Percentiles rank a stretch among this genome's conserved stretches.
Conservation (phyloP, 2,888 invertebrate genomes). For the Clistopyga incitator region DNA sequence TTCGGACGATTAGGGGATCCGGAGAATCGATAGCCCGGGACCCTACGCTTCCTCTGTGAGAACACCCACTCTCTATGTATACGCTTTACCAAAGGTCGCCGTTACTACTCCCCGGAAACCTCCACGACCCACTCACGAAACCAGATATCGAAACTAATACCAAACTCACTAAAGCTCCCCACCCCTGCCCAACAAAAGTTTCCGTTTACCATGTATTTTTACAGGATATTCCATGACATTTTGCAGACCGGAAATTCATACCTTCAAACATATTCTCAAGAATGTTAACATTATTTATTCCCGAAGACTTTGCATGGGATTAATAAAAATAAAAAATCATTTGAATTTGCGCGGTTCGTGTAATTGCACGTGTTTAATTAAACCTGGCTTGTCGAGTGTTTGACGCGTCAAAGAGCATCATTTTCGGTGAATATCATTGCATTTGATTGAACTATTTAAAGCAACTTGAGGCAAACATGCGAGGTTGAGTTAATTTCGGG, state of each 20-base stretch:
- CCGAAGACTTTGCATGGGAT: too few relatives aligned
- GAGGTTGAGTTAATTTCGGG: too few relatives aligned
- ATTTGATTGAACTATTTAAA: too few relatives aligned
- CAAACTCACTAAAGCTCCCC: conserved; percentile 54
- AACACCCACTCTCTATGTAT: not conserved
- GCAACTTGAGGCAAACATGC: too few relatives aligned
- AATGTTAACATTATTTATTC: too few relatives aligned
- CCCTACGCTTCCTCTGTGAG: conserved; percentile 11
- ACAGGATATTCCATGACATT: not conserved
- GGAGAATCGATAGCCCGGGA: conserved; percentile 61
- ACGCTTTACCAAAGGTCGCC: conserved; percentile 8
- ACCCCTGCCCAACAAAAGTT: conserved; percentile 10
- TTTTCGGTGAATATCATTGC: too few relatives aligned
- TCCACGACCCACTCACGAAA: conserved; percentile 38
- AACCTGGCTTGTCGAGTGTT: too few relatives aligned
- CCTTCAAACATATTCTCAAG: too few relatives aligned
- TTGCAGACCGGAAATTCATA: not conserved
- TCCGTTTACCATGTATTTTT: not conserved
- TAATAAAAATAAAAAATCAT: too few relatives aligned
- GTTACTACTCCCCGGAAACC: not conserved
- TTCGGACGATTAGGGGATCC: conserved; percentile 61
- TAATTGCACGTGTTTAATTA: too few relatives aligned
- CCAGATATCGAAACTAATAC: conserved; percentile 69
- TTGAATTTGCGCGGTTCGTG: too few relatives aligned
- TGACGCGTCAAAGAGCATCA: too few relatives aligned